Conservation (phyloP, 2,888 invertebrate genomes). For the Cyclophora punctaria region DNA sequence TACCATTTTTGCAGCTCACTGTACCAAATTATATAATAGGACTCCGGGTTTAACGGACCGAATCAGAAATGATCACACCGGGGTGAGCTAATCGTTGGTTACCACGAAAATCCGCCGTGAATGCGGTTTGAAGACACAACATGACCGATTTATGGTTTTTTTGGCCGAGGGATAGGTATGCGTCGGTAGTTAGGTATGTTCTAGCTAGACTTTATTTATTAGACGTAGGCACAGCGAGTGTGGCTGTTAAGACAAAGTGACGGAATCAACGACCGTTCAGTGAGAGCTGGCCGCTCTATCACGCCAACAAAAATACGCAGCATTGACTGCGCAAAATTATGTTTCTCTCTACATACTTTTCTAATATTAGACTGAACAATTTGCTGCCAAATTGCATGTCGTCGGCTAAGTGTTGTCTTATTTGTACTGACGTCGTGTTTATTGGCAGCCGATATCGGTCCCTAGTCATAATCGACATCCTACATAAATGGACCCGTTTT, state of each 20-base stretch:
- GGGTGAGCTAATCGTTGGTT: conserved; percentile 10
- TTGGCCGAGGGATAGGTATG: too few species aligned
- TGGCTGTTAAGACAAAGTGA: conserved; percentile 26
- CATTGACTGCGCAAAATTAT: conserved; percentile 39
- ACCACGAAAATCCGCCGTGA: too few species aligned
- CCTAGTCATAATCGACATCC: conserved; percentile 9
- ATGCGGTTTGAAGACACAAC: not conserved
- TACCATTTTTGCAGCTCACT: conserved; percentile 4
- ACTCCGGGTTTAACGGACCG: conserved; percentile 19
- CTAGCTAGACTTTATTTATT: not conserved
- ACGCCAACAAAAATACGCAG: conserved; percentile 30
- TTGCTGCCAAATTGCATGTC: conserved; percentile 45
- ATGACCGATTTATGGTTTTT: too few species aligned
- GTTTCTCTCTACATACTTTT: conserved; percentile 31
- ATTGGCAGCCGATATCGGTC: conserved; percentile 13
- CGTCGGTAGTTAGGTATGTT: not conserved
- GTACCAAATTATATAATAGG: conserved; percentile 12
- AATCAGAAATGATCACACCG: conserved; percentile 20
- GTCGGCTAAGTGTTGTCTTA: conserved; percentile 26
- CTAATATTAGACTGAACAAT: conserved; percentile 43
- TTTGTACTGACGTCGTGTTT: conserved; percentile 14
- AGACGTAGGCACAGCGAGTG: conserved; percentile 16
- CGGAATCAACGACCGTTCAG: conserved; percentile 36
- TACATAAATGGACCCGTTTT: conserved; percentile 12
- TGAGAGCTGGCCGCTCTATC: conserved; percentile 35